phyloP scores from a whole-genome alignment of 2,113 vertebrate species.

The Girardinichthys multiradiatus region DNA sequence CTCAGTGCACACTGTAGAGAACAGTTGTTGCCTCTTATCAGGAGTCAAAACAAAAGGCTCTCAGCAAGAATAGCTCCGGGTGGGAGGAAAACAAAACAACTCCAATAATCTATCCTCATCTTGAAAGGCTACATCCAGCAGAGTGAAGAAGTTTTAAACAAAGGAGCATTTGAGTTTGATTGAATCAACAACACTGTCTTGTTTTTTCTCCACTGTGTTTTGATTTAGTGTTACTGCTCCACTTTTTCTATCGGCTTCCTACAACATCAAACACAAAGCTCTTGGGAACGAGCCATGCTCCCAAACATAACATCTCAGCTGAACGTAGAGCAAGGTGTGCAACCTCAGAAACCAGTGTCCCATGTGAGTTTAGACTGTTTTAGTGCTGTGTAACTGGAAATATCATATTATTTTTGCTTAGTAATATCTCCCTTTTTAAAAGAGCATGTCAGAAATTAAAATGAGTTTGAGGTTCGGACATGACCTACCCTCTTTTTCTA shows the following conservation, averaged over 20 bases:
- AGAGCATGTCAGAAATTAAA: conserved; percentile 2
- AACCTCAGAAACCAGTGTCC: conserved; percentile 48
- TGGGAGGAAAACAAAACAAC: conserved; percentile 1
- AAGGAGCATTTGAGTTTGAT: conserved; percentile 16
- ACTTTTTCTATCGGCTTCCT: conserved; percentile 45
- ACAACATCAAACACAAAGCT: conserved; percentile 56
- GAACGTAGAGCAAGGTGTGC: conserved; percentile 18
- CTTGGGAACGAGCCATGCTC: conserved; percentile 46
- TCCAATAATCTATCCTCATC: conserved; percentile 19
- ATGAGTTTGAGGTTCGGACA: not conserved
- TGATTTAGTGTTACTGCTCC: conserved; percentile 40
- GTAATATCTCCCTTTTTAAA: conserved; percentile 7
- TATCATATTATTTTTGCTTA: conserved; percentile 27
- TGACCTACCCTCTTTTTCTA: not conserved
- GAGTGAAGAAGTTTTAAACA: conserved; percentile 1
- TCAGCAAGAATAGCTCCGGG: conserved; percentile 22
- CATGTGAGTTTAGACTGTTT: conserved; percentile 24
- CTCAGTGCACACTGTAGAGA: conserved; percentile 32
- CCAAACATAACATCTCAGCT: conserved; percentile 37
- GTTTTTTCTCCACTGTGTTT: conserved; percentile 1
- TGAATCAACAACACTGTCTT: conserved; percentile 13
- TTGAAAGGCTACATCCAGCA: conserved; percentile 1
- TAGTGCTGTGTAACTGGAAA: conserved; percentile 13
- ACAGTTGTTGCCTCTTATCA: conserved; percentile 37
- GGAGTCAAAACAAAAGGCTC: conserved; percentile 38